A percentile compares a stretch with the other conserved stretches of the same genome.
Evolutionary conservation across 2,888 invertebrate genomes (phyloP).

Genomic region (Cryptus armator): DNA sequence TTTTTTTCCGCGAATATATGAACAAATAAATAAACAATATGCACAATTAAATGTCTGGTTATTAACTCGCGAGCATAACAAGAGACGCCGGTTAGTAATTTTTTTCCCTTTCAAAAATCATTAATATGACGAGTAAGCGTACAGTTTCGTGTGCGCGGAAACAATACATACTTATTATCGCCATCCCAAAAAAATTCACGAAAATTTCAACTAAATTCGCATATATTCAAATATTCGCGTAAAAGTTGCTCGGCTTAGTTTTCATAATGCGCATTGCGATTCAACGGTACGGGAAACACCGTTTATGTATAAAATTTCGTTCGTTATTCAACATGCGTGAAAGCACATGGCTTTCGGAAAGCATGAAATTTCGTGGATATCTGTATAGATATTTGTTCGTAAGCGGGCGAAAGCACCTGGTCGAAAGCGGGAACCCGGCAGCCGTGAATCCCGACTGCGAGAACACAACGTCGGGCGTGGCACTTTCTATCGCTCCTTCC

Average conservation of each 20-base stretch:
- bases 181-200: not conserved
- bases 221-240: not conserved
- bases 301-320: slow-evolving; percentile 25
- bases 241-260: no score
- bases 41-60: no score
- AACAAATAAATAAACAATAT: no score
- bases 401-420: slow-evolving; percentile 3
- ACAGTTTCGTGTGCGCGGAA: not conserved
- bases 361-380: not conserved
- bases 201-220: not conserved
- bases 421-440: no score
- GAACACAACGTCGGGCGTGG: slow-evolving; percentile 57
- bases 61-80: no score
- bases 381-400: slow-evolving; percentile 1
- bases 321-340: slow-evolving; percentile 42
- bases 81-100: no score
- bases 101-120: no score
- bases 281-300: slow-evolving; percentile 2
- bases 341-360: slow-evolving; percentile 18
- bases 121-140: no score
- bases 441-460: slow-evolving; percentile 10
- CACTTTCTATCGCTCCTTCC: slow-evolving; percentile 54
- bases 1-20: no score
- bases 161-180: not conserved
- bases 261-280: not conserved